Percentiles rank a stretch among this genome's conserved stretches.
Conservation (phyloP, 1,140 invertebrate species). For the Brachionus koreanus region DNA sequence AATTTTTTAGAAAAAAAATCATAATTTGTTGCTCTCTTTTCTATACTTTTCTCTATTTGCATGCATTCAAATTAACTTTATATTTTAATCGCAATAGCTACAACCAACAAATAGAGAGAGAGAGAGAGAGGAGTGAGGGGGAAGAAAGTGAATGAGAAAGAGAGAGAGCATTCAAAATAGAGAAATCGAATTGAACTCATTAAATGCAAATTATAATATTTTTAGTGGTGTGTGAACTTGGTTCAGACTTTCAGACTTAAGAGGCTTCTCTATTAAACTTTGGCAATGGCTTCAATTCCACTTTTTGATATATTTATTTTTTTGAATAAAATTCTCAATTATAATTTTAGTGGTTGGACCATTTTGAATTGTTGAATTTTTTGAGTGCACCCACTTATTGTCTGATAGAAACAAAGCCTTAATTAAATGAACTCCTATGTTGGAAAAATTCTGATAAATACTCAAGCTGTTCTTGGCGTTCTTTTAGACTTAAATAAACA, state of each 20-base stretch:
- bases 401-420: not conserved
- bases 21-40: slow-evolving; percentile 37
- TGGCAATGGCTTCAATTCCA: not conserved
- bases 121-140: not conserved
- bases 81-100: slow-evolving; percentile 23
- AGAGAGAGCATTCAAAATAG: not conserved
- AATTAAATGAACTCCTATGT: not conserved
- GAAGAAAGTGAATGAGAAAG: not conserved
- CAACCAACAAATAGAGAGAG: not conserved
- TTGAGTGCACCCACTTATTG: not conserved
- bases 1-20: slow-evolving; percentile 4
- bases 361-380: not conserved
- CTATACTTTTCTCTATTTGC: slow-evolving; percentile 4
- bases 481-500: not conserved
- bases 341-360: not conserved
- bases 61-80: slow-evolving; percentile 38
- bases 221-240: not conserved
- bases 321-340: not conserved
- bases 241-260: not conserved
- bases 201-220: slow-evolving; percentile 30
- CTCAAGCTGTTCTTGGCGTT: not conserved
- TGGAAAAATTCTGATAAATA: not conserved
- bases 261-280: not conserved
- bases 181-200: slow-evolving; percentile 26
- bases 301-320: not conserved